These are phyloP conservation scores for Petrocephalus microphthalmus DNA, from an alignment of 2,113 vertebrate genomes.

Conservation along the genomic window DNA sequence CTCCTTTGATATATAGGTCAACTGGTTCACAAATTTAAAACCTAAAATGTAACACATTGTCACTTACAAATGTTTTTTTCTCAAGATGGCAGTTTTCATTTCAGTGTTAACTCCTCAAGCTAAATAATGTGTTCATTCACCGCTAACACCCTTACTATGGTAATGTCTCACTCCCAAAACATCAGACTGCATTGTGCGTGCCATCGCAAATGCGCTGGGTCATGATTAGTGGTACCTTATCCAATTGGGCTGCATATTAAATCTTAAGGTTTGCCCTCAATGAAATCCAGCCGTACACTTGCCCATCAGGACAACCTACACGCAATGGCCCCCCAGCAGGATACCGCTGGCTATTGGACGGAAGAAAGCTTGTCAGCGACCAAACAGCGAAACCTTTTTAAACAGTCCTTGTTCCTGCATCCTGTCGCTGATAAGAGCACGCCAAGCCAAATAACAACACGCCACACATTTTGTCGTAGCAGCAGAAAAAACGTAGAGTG, in stretches of 20 bases:
- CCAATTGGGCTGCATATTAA: neutral
- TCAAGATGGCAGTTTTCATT: neutral
- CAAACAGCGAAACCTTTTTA: constrained; percentile 16
- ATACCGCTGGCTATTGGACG: neutral
- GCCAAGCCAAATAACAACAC: constrained; percentile 29
- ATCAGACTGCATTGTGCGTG: neutral
- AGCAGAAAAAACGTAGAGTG: neutral
- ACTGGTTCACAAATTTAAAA: neutral
- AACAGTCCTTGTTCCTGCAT: constrained; percentile 25
- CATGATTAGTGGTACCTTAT: neutral
- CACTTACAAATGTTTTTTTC: neutral
- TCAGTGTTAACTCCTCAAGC: neutral
- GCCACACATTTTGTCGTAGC: neutral
- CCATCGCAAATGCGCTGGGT: neutral
- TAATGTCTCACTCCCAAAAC: neutral
- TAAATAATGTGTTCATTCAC: neutral
- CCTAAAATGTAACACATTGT: neutral
- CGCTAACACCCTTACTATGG: neutral
- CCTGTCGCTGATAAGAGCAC: constrained; percentile 13
- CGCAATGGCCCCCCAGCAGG: neutral
- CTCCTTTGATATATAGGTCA: neutral
- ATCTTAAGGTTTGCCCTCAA: neutral
- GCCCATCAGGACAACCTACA: neutral
- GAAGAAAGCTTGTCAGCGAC: constrained; percentile 25
- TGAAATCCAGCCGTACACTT: neutral